Conservation (phyloP, 2,888 invertebrate species). For the Eilema caniola region DNA sequence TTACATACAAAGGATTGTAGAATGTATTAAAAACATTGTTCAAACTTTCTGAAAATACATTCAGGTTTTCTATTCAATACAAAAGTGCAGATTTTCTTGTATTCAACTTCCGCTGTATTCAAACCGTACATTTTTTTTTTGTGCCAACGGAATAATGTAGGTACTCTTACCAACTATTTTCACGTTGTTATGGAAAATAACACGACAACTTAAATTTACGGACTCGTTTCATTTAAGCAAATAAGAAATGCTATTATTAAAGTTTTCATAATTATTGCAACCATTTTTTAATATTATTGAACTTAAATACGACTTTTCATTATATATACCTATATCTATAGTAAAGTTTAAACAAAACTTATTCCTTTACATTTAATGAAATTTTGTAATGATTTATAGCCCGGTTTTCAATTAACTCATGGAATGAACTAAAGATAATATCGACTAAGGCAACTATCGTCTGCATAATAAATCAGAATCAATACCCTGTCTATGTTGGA, state of each 20-base stretch:
- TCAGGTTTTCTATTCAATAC: neutral
- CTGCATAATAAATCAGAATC: slow-evolving; percentile 71
- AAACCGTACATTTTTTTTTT: slow-evolving; percentile 53
- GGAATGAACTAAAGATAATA: slow-evolving; percentile 63
- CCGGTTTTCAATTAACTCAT: slow-evolving; percentile 61
- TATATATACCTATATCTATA: neutral
- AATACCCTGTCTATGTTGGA: slow-evolving; percentile 56
- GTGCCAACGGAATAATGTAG: slow-evolving; percentile 57
- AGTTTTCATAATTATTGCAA: slow-evolving; percentile 70
- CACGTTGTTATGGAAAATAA: slow-evolving; percentile 73
- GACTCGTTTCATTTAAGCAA: slow-evolving; percentile 60
- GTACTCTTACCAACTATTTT: slow-evolving; percentile 65
- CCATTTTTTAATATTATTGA: slow-evolving; percentile 25
- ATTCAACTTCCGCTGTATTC: slow-evolving; percentile 29
- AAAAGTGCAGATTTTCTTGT: slow-evolving; percentile 19
- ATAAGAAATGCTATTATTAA: slow-evolving; percentile 71
- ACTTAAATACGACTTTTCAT: neutral
- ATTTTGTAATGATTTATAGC: slow-evolving; percentile 58
- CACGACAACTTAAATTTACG: slow-evolving; percentile 73
- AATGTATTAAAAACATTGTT: neutral
- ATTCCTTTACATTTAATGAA: neutral
- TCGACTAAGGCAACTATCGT: slow-evolving; percentile 63
- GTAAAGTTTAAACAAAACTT: neutral
- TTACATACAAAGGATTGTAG: too few species aligned
- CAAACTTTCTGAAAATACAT: neutral